Base-by-base conservation (phyloP, 1,140 invertebrate genomes). In the Anoplolepis gracilipes region DNA sequence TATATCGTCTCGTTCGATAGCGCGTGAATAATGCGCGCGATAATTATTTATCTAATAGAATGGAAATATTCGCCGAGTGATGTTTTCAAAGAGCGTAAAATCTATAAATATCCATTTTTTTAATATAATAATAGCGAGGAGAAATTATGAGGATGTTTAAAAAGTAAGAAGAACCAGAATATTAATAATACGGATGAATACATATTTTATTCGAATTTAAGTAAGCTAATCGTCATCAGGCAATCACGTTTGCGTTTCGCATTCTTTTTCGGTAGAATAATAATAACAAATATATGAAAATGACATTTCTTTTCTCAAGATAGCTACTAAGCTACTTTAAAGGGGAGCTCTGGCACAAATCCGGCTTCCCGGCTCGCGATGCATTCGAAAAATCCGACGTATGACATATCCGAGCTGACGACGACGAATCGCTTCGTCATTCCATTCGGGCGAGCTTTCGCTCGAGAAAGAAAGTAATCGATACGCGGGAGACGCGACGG, bases 401-500 rank as follows among this genome's bases (percentile, higher is more conserved):
- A 39, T 72, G 78, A 81, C 65, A 67, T 6, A 36, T 72, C 36
- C 36, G 49, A 73, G 59, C 53, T 13, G 46, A 19, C 49, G 67
- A 61, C 78, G 78, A 22, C 53, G 53, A 42, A 46, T 81, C 49
- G 65, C 36, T 13, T 64, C 75, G 25, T 33, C 49, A 22, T 39
- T 16, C n/a, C 49, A 28, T 33, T 30, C 30, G 72, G 30, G 33
- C n/a, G n/a, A n/a, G 30, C 61, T 78, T 22, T 39, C 46, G 65
- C 36, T 11, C 78, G 53, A n/a, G n/a, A 81, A 82, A 73, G 67
- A 73, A 82, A 46, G 78, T 82, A 82, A 82, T 82, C 78, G 78
- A 82, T 82, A 81, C 78, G n/a, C 65, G 65, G 22, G 78, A 22
- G 36, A 42, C 76, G 61, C 59, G 42, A 30, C 53, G 78, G 78